A percentile compares a stretch with the other conserved stretches of the same genome.
Evolutionary conservation across 2,888 invertebrate genomes (phyloP).

Genomic region (Glyphotaelius pellucidus): DNA sequence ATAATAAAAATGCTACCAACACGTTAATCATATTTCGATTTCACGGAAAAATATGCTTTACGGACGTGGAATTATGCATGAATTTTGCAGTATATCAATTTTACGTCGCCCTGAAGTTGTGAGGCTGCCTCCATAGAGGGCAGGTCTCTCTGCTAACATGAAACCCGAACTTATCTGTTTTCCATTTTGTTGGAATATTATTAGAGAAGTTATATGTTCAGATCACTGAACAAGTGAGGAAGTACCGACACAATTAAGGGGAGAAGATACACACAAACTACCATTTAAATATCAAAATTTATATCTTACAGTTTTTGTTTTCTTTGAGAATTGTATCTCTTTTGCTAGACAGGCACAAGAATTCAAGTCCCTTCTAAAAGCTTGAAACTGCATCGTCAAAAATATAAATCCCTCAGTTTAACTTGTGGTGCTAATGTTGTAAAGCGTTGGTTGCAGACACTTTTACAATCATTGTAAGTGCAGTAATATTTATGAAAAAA

Average conservation of each 20-base stretch:
- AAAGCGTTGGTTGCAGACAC: too few species aligned
- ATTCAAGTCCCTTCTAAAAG: too few species aligned
- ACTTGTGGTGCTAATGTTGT: too few species aligned
- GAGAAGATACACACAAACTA: background rate
- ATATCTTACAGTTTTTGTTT: background rate
- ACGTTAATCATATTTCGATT: background rate
- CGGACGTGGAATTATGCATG: background rate
- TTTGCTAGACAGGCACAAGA: too few species aligned
- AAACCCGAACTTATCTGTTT: background rate
- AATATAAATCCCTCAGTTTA: too few species aligned
- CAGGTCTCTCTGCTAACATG: background rate
- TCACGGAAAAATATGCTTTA: background rate
- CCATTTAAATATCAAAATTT: background rate
- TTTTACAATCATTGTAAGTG: too few species aligned
- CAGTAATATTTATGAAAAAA: too few species aligned
- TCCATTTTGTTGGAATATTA: constrained; percentile 9
- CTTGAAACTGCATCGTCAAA: too few species aligned
- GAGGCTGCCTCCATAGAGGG: background rate
- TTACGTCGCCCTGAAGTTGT: background rate
- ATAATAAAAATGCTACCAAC: background rate
- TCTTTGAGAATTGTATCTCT: too few species aligned
- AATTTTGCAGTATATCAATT: background rate
- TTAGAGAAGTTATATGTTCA: background rate
- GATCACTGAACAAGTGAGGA: background rate
- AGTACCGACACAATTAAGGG: background rate